phyloP scores from a whole-genome alignment of 2,888 invertebrate species.

The Latheticus oryzae region DNA sequence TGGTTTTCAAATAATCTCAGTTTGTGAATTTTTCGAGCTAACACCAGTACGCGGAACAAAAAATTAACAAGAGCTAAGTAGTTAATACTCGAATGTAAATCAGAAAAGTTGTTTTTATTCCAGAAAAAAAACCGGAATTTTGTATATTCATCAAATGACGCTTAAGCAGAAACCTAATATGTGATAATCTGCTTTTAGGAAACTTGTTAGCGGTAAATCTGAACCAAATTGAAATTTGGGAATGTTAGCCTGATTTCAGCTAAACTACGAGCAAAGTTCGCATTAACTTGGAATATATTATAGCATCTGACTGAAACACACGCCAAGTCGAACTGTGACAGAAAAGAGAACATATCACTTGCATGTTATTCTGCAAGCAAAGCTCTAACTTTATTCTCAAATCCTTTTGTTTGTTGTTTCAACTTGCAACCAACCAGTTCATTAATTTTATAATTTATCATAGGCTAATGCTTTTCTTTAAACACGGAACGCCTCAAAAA shows the following conservation, averaged over 20 bases:
- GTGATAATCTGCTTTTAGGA: conserved; percentile 51
- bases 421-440: conserved; percentile 35
- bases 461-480: conserved; percentile 41
- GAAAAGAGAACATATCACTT: conserved; percentile 30
- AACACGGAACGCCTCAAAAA: conserved; percentile 38
- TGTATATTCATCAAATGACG: conserved; percentile 42
- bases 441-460: conserved; percentile 44
- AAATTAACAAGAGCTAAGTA: too few relatives aligned
- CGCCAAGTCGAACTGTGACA: conserved; percentile 39
- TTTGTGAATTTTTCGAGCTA: too few relatives aligned
- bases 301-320: conserved; percentile 42
- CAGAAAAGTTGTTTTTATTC: too few relatives aligned
- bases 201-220: conserved; percentile 49
- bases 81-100: too few relatives aligned
- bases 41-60: too few relatives aligned
- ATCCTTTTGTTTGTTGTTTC: conserved; percentile 31
- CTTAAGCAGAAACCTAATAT: conserved; percentile 46
- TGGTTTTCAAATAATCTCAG: too few relatives aligned
- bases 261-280: conserved; percentile 49
- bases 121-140: conserved; percentile 4
- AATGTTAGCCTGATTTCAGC: conserved; percentile 50
- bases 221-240: conserved; percentile 52
- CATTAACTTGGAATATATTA: conserved; percentile 47
- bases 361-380: conserved; percentile 31
- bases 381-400: conserved; percentile 9